phyloP scores from a whole-genome alignment of 1,140 invertebrate genomes.

The Euura saliciscinereae region DNA sequence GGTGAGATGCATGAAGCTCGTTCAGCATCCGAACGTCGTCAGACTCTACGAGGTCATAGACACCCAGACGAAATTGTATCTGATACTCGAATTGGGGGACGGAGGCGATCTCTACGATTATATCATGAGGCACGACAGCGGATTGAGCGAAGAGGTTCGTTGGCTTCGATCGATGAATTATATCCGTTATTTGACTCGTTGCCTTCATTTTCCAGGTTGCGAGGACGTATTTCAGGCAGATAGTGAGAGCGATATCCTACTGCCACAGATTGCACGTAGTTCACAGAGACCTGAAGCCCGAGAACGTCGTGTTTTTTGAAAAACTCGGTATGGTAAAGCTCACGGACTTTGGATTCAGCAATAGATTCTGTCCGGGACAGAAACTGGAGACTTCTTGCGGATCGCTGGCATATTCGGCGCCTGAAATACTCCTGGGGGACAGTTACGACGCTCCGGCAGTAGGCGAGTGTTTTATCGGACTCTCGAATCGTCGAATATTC shows the following conservation, averaged over 20 bases:
- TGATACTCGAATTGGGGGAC: conserved; percentile 98
- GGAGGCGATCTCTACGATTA: conserved; percentile 99
- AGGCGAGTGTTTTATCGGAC: conserved; percentile 64
- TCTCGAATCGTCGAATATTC: background rate
- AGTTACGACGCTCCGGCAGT: conserved; percentile 94
- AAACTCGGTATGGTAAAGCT: conserved; percentile 97
- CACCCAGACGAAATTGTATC: conserved; percentile 93
- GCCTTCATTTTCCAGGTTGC: conserved; percentile 66
- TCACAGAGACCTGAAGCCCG: conserved; percentile 96
- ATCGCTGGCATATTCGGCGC: conserved; percentile 98
- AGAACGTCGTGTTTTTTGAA: conserved; percentile 99
- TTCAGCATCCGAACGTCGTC: conserved; percentile 98
- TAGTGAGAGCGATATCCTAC: conserved; percentile 96
- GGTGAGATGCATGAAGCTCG: conserved; percentile 98
- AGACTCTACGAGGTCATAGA: conserved; percentile 99
- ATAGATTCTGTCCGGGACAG: conserved; percentile 95
- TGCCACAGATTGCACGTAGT: conserved; percentile 95
- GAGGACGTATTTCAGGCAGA: conserved; percentile 93
- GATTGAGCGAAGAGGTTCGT: conserved; percentile 66
- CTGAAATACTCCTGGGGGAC: conserved; percentile 97
- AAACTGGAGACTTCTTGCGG: conserved; percentile 99
- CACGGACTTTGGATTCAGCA: conserved; percentile 99
- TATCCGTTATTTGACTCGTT: no score
- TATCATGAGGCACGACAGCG: conserved; percentile 94
- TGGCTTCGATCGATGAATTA: background rate